These are phyloP conservation scores for Epistrophe grossulariae DNA, from an alignment of 2,888 invertebrate genomes.

Conservation along the genomic window DNA sequence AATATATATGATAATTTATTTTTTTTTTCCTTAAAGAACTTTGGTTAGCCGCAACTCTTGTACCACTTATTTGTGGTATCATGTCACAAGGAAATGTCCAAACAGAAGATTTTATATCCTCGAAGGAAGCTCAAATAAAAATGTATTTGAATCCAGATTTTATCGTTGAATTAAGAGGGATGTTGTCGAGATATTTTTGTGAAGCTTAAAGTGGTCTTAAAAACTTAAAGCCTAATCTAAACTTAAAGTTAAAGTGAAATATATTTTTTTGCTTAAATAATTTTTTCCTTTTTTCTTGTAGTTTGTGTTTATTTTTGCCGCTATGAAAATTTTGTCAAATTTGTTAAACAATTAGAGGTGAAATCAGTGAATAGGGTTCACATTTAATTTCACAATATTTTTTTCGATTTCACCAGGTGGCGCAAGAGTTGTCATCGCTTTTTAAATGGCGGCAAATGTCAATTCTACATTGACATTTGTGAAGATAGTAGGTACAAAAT, in stretches of 20 bases:
- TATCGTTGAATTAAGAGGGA: conserved; percentile 18
- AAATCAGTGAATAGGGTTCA: too few species aligned
- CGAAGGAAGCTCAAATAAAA: not conserved
- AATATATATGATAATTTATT: not conserved
- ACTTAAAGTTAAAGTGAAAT: not conserved
- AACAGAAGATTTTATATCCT: conserved; percentile 22
- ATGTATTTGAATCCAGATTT: conserved; percentile 38
- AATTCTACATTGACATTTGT: too few species aligned
- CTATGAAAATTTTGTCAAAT: too few species aligned
- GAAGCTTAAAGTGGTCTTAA: not conserved
- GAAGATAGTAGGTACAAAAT: too few species aligned
- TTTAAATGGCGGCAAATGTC: too few species aligned
- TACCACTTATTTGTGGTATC: conserved; percentile 39
- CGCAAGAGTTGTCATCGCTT: too few species aligned
- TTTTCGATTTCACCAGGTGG: too few species aligned
- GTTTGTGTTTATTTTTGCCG: too few species aligned
- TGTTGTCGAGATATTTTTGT: conserved; percentile 29
- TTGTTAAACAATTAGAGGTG: too few species aligned
- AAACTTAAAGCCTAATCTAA: not conserved
- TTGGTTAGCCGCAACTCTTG: conserved; percentile 37
- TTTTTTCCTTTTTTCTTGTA: not conserved
- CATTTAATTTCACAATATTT: too few species aligned
- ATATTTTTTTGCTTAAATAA: not conserved
- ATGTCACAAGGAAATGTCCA: not conserved
- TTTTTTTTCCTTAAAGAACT: conserved; percentile 34